These are phyloP conservation scores for Ypsolopha sequella DNA, from an alignment of 2,888 invertebrate species.

Conservation along the genomic window DNA sequence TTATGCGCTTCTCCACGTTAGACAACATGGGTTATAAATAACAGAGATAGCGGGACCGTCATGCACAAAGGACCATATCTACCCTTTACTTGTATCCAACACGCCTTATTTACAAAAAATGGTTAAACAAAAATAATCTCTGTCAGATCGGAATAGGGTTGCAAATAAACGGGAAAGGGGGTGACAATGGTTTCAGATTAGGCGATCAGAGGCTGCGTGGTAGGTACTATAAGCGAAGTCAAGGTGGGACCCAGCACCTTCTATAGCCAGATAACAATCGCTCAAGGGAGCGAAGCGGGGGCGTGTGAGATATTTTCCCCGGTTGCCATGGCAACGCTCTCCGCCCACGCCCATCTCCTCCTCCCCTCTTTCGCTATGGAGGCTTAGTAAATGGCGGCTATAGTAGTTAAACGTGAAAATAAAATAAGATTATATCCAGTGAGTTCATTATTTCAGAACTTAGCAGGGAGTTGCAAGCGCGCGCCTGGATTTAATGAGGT, in stretches of 20 bases:
- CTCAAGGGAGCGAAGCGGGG: conserved; percentile 45
- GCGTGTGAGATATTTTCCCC: conserved; percentile 48
- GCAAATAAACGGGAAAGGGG: background rate
- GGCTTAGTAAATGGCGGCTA: conserved; percentile 32
- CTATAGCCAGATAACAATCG: conserved; percentile 57
- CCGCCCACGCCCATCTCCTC: conserved; percentile 50
- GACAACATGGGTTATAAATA: conserved; percentile 1
- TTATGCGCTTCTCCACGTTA: background rate
- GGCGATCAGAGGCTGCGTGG: conserved; percentile 31
- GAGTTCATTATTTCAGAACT: conserved; percentile 58
- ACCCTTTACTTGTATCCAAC: background rate
- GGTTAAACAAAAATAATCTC: background rate
- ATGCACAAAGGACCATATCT: background rate
- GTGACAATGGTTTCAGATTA: conserved; percentile 54
- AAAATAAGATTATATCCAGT: conserved; percentile 55
- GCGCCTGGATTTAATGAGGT: conserved; percentile 39
- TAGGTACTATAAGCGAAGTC: conserved; percentile 44
- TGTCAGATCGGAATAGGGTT: background rate
- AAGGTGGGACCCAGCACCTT: conserved; percentile 54
- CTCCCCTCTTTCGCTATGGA: conserved; percentile 43
- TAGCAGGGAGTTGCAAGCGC: conserved; percentile 28
- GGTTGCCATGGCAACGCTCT: conserved; percentile 53
- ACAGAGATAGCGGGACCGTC: background rate
- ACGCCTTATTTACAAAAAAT: background rate
- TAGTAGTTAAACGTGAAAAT: conserved; percentile 47